These are phyloP conservation scores for Melieria crassipennis DNA, from an alignment of 2,888 invertebrate species.

Conservation along the genomic window DNA sequence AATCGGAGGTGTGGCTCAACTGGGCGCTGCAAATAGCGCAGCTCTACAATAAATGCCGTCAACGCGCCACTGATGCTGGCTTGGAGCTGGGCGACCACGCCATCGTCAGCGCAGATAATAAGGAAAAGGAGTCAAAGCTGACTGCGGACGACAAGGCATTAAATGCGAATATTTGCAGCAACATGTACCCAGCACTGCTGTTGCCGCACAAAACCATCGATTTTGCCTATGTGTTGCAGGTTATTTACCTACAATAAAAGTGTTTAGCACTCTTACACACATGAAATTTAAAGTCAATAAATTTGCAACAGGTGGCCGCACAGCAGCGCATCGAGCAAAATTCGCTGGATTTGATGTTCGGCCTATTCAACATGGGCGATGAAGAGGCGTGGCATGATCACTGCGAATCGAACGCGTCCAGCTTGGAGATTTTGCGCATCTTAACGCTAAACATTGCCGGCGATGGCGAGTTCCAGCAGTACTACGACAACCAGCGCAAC, in stretches of 20 bases:
- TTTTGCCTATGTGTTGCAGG: slow-evolving; percentile 79
- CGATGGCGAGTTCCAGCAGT: slow-evolving; percentile 54
- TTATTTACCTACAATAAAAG: slow-evolving; percentile 48
- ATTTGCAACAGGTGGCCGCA: slow-evolving; percentile 49
- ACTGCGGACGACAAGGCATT: slow-evolving; percentile 44
- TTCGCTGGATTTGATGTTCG: slow-evolving; percentile 56
- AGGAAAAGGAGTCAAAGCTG: neutral
- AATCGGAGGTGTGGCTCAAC: slow-evolving; percentile 56
- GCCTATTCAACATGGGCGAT: slow-evolving; percentile 59
- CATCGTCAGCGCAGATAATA: neutral
- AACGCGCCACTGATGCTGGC: slow-evolving; percentile 38
- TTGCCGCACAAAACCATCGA: slow-evolving; percentile 78
- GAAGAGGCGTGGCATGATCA: slow-evolving; percentile 55
- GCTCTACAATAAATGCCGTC: slow-evolving; percentile 57
- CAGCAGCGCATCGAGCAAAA: slow-evolving; percentile 59
- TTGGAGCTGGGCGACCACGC: neutral
- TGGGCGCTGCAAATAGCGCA: slow-evolving; percentile 58
- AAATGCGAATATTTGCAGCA: slow-evolving; percentile 72
- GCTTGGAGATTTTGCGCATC: slow-evolving; percentile 61
- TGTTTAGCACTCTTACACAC: too few relatives aligned
- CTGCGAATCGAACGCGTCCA: slow-evolving; percentile 60
- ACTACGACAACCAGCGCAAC: slow-evolving; percentile 40
- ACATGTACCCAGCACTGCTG: slow-evolving; percentile 78
- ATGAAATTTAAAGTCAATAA: too few relatives aligned
- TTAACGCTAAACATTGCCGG: slow-evolving; percentile 57